phyloP scores from a whole-genome alignment of 2,888 invertebrate genomes.

The Graphium colonna region DNA sequence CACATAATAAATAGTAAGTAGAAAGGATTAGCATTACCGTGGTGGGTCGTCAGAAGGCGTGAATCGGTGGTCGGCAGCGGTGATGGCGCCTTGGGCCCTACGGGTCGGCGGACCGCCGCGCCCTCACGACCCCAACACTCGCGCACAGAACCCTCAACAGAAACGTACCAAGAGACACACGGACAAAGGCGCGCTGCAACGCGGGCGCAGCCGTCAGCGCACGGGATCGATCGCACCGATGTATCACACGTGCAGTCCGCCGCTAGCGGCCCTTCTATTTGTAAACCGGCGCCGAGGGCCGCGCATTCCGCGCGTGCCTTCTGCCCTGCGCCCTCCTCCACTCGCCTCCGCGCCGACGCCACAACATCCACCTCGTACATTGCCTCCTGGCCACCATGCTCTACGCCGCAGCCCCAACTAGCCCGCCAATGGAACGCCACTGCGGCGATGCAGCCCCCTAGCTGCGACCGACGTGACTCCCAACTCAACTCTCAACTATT shows the following conservation, averaged over 20 bases:
- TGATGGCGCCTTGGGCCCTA: too few species aligned
- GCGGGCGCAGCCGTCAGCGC: conserved; percentile 37
- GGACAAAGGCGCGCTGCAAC: too few species aligned
- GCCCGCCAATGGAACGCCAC: conserved; percentile 46
- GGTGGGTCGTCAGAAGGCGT: too few species aligned
- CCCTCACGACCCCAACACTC: conserved; percentile 34
- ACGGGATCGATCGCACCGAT: conserved; percentile 72
- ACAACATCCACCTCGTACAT: conserved; percentile 38
- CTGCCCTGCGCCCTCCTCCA: conserved; percentile 53
- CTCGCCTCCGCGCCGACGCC: conserved; percentile 40
- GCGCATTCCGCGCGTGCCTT: conserved; percentile 72
- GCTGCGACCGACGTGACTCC: conserved; percentile 27
- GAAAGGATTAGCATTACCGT: too few species aligned
- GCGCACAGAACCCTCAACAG: background rate
- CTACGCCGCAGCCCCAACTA: background rate
- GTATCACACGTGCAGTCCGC: conserved; percentile 73
- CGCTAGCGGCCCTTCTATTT: conserved; percentile 76
- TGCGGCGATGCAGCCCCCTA: conserved; percentile 25
- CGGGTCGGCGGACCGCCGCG: too few species aligned
- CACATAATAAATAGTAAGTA: too few species aligned
- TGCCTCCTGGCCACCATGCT: conserved; percentile 30
- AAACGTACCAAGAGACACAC: conserved; percentile 29
- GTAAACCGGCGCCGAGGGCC: conserved; percentile 78
- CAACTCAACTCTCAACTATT: conserved; percentile 43
- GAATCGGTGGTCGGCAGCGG: too few species aligned